Evolutionary conservation across 1,140 invertebrate genomes (phyloP), one percentile per base, ranked within the genome.

Genomic region (Caerostris extrusa): DNA sequence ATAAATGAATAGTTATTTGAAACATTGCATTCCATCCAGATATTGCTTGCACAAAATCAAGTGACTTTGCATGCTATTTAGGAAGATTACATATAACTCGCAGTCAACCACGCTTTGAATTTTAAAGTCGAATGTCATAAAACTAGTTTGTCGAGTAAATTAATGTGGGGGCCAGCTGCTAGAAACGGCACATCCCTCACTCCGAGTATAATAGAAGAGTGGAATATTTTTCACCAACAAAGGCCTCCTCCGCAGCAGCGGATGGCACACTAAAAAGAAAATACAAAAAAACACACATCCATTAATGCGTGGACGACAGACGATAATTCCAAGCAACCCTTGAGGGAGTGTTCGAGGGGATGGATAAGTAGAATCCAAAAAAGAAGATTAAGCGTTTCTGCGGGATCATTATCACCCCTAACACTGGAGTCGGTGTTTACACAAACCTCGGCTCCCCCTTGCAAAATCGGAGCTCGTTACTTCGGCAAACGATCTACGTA

Each of bases 361-460:
- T 19, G 57, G 85, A 34, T 34, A 34, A 77, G 34, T 5, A 53
- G 34, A 50, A 77, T 77, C 71, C 71, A 77, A 88, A 77, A 88
- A 67, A 88, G 67, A 90, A 90, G 88, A 90, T 90, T 90, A 90
- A 90, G 88, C 88, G 67, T 90, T 58, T 69, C 60, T 34, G 64
- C 8, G 19, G 88, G 53, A 90, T 90, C 88, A 90, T 90, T 90
- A 90, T 71, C 88, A 71, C 71, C 89, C 69, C 17, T 17, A 71
- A 56, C 67, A 69, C 17, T 71, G n/a, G 60, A 77, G 34, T 7
- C 69, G 61, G 55, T 91, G 71, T 91, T 91, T 91, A 61, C 89
- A 81, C 69, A 91, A 77, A 19, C 57, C 34, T 14, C 34, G 12
- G 12, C 67, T n/a, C 17, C 67, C 86, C 71, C 71, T 3, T 17